Evolutionary conservation across 2,797 vertebrate genomes (phyloP).

Genomic region (Emydoidea blandingii): DNA sequence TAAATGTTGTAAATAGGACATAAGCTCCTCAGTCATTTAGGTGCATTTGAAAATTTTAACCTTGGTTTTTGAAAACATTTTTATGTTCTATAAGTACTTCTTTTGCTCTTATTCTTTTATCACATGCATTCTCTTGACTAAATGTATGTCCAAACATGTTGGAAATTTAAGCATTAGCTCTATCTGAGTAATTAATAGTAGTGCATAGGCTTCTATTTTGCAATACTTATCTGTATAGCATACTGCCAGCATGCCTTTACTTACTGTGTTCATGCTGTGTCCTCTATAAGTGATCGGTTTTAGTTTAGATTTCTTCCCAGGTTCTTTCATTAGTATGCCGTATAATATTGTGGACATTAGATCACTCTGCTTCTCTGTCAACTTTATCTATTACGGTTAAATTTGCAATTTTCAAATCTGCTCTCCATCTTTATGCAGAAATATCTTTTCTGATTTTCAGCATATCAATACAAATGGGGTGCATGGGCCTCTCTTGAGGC

Average conservation of each 20-base stretch:
- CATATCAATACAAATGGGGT: neutral
- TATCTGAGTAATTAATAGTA: neutral
- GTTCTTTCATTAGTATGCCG: neutral
- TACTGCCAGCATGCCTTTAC: neutral
- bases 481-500: neutral
- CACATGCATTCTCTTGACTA: neutral
- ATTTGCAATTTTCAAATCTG: neutral
- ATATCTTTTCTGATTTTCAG: neutral
- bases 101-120: neutral
- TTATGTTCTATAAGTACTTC: neutral
- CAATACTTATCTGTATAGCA: neutral
- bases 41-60: neutral
- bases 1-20: neutral
- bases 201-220: neutral
- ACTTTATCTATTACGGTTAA: neutral
- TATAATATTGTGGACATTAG: neutral
- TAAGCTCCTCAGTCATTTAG: rapidly evolving
- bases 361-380: neutral
- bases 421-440: neutral
- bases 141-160: neutral
- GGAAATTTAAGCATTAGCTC: neutral
- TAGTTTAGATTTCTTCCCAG: neutral
- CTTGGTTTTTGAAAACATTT: neutral
- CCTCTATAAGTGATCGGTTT: neutral
- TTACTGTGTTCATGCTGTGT: neutral